Base-by-base conservation (phyloP, 2,888 invertebrate genomes). In the Spodoptera exigua region DNA sequence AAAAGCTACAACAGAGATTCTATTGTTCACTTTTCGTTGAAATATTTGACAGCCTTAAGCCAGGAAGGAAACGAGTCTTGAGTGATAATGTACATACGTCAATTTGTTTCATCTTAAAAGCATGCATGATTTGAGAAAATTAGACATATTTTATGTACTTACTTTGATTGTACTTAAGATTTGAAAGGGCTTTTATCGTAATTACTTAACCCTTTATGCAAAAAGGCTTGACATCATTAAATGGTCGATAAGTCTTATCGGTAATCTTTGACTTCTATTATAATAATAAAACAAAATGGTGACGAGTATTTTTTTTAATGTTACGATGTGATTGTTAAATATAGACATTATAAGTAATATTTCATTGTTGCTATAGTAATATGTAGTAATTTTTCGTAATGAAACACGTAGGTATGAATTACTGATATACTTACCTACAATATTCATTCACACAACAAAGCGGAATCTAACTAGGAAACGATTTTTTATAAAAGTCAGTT, bases 401-500 rank as follows among this genome's bases (percentile, higher is more conserved):
- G n/a, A n/a, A n/a, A n/a, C n/a, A n/a, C n/a, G n/a, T n/a, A n/a
- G n/a, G n/a, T n/a, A n/a, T n/a, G n/a, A n/a, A n/a, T n/a, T n/a
- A n/a, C n/a, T n/a, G n/a, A n/a, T n/a, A n/a, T n/a, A n/a, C n/a
- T n/a, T n/a, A n/a, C n/a, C n/a, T n/a, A n/a, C n/a, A n/a, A n/a
- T n/a, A n/a, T 53, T 57, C 46, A 9, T n/a, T 11, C 12, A 5
- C 13, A 43, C 11, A 34, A 44, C 45, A 40, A 58, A 63, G 63
- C 49, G 49, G 57, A 74, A 76, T 72, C 63, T 49, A 65, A 74
- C 65, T 69, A 74, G 66, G 76, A 78, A 79, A 74, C 75, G 53
- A 80, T 89, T 88, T 86, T 83, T 84, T 81, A 82, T 83, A 81
- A 85, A 73, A 89, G 86, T 85, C 88, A 86, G 87, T 89, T 86